A percentile compares a stretch with the other conserved stretches of the same genome.
These are phyloP conservation scores for Solenopsis invicta DNA, from an alignment of 1,140 invertebrate genomes.

Conservation along the genomic window DNA sequence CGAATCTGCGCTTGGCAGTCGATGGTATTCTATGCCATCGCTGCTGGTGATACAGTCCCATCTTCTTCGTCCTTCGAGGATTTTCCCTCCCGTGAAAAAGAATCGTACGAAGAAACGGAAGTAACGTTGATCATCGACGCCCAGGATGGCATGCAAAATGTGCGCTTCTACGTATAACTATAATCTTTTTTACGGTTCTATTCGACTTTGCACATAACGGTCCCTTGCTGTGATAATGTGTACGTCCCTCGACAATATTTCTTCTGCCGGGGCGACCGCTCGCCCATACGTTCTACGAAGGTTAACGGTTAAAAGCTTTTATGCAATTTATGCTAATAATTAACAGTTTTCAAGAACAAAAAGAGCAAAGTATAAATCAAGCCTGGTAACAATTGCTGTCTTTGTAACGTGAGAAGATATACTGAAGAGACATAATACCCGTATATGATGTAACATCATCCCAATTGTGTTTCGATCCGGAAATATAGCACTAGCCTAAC, in stretches of 20 bases:
- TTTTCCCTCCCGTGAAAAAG: conserved; percentile 60
- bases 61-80: conserved; percentile 56
- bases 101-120: conserved; percentile 51
- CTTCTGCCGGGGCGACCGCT: conserved; percentile 24
- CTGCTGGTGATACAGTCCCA: conserved; percentile 60
- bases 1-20: conserved; percentile 49
- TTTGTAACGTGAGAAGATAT: conserved; percentile 28
- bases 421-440: not conserved
- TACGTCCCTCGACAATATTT: conserved; percentile 6
- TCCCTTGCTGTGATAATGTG: conserved; percentile 41
- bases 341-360: not conserved
- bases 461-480: not conserved
- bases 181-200: conserved; percentile 55
- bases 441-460: not conserved
- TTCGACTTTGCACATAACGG: conserved; percentile 56
- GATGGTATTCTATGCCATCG: conserved; percentile 66
- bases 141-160: conserved; percentile 19
- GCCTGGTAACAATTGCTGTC: not conserved
- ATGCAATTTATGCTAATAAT: conserved; percentile 22
- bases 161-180: conserved; percentile 63
- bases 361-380: conserved; percentile 25
- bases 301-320: not conserved
- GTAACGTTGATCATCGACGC: conserved; percentile 31
- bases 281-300: not conserved
- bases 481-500: not conserved